Evolutionary conservation across 2,797 vertebrate species (phyloP).

Genomic region (Pogoniulus pusillus): DNA sequence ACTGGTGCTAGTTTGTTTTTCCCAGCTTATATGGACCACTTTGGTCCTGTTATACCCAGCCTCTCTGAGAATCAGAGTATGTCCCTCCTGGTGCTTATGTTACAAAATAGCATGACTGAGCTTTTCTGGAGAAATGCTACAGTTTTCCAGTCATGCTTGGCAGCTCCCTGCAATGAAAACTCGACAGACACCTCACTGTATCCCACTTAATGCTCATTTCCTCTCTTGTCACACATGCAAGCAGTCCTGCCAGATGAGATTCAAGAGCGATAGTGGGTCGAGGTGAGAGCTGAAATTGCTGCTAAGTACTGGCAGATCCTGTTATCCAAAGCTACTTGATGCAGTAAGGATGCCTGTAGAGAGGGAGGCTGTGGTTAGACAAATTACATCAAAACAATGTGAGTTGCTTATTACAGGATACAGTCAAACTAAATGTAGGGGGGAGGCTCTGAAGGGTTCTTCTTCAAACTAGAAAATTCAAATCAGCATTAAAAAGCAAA

Average conservation of each 20-base stretch:
- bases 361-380: background rate
- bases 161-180: background rate
- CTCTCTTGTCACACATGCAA: rapidly evolving
- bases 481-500: background rate
- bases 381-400: background rate
- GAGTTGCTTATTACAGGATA: background rate
- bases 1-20: background rate
- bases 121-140: background rate
- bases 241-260: background rate
- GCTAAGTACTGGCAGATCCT: background rate
- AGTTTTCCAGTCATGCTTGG: background rate
- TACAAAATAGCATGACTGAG: background rate
- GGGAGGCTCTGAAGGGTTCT: background rate
- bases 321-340: background rate
- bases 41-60: background rate
- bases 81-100: background rate
- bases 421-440: background rate
- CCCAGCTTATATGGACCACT: background rate
- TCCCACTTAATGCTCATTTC: slow-evolving; percentile 1
- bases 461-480: background rate
- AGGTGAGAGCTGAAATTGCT: slow-evolving; percentile 2
- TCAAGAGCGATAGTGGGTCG: background rate
- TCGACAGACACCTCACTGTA: background rate
- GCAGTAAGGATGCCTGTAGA: background rate
- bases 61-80: background rate